A percentile compares a stretch with the other conserved stretches of the same genome.
These are phyloP conservation scores for Jaculus jaculus DNA, from an alignment of 2,113 vertebrate genomes.

Conservation along the genomic window DNA sequence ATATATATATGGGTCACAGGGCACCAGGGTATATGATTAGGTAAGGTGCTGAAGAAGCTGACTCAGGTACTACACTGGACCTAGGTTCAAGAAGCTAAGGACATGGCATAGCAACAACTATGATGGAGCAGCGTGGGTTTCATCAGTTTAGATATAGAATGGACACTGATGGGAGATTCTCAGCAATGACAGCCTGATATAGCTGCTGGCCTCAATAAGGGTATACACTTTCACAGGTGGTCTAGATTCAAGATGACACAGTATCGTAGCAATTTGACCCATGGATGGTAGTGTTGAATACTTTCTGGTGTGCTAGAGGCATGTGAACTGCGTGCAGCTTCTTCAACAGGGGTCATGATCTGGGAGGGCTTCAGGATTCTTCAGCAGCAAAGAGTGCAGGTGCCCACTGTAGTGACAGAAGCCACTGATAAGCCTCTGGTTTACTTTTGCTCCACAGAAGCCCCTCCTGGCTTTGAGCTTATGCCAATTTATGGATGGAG, in stretches of 20 bases:
- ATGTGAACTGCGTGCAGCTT: neutral
- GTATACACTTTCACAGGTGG: too few species aligned
- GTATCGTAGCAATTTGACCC: too few species aligned
- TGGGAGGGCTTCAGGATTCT: neutral
- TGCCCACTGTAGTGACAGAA: neutral
- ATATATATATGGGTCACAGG: neutral
- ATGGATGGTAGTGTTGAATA: fast-evolving
- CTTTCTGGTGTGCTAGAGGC: neutral
- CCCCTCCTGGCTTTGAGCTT: neutral
- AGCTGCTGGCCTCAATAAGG: neutral
- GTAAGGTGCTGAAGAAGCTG: neutral
- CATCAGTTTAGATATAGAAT: neutral
- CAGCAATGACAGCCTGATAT: too few species aligned
- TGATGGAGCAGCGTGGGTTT: neutral
- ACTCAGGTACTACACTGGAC: neutral
- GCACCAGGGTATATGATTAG: too few species aligned
- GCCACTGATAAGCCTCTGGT: neutral
- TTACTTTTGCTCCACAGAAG: neutral
- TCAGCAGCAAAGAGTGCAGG: neutral
- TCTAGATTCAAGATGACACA: neutral
- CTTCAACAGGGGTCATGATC: neutral
- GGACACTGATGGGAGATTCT: neutral
- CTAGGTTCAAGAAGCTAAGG: neutral
- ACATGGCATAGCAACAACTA: neutral
- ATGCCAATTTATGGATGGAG: neutral